Base-by-base conservation (phyloP, 2,113 vertebrate species). In the Pluvianellus socialis region DNA sequence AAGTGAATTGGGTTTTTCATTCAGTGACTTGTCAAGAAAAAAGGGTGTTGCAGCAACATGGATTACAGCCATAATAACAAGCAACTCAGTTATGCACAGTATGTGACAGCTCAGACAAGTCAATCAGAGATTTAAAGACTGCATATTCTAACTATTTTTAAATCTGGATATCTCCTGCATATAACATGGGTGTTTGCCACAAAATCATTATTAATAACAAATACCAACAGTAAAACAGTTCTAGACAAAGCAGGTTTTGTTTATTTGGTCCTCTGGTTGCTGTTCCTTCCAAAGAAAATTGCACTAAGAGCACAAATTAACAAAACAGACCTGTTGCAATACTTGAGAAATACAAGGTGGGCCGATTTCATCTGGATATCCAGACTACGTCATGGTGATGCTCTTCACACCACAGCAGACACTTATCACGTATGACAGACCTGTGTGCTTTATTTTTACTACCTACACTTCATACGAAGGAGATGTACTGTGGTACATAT, bases 371-470 rank as follows among this genome's bases (percentile, higher is more conserved):
- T 26, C 33, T 79, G 44, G 53, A 23, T 67, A 50, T 52, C 22
- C 13, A 30, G 23, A 22, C 52, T 88, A 14, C 0, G 0, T 55
- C 38, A 19, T 15, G 15, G 11, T 50, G 71, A 73, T 83, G 52
- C 24, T 82, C 33, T 90, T 44, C 72, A n/a, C 23, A 49, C 14
- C 62, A 49, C 17, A 79, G 56, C 67, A 81, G 70, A 71, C 35
- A 15, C 15, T 47, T 67, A 14, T n/a, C 24, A 67, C 28, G 52
- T 32, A 35, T 52, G 30, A 40, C 32, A 88, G 28, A 20, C 28
- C 14, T 49, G 28, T 14, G 20, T 67, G 28, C 32, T 73, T 83
- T 58, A 23, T 24, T 66, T 83, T 72, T 67, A 27, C 71, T 55
- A 40, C 20, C 47, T 44, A 62, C 10, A 7, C 35, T 55, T 73